phyloP scores from a whole-genome alignment of 2,113 vertebrate species.

The Eptatretus burgeri region DNA sequence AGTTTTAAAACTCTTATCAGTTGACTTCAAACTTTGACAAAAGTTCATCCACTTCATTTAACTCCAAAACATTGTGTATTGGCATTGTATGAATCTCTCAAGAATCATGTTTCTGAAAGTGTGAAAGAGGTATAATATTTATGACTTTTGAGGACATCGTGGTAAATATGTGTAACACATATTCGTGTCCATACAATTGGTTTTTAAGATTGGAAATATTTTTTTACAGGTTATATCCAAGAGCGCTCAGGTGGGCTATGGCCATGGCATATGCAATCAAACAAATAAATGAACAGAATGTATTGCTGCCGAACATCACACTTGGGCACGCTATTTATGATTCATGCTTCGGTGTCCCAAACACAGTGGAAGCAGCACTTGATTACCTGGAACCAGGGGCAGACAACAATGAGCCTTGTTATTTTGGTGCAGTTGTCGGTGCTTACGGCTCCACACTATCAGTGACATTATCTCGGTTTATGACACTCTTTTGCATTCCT shows the following conservation, averaged over 20 bases:
- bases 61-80: no score
- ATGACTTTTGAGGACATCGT: no score
- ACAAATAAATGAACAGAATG: constrained; percentile 75
- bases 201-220: no score
- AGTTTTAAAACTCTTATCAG: no score
- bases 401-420: constrained; percentile 34
- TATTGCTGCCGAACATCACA: constrained; percentile 65
- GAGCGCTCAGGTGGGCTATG: constrained; percentile 85
- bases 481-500: constrained; percentile 89
- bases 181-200: no score
- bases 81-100: no score
- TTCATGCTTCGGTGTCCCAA: constrained; percentile 87
- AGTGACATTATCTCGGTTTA: constrained; percentile 64
- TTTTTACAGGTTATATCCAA: constrained; percentile 59
- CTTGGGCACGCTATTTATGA: constrained; percentile 87
- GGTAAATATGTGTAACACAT: no score
- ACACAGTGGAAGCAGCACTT: constrained; percentile 66
- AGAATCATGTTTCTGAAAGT: no score
- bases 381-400: constrained; percentile 57
- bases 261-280: constrained; percentile 96
- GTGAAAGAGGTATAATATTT: no score
- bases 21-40: no score
- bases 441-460: constrained; percentile 71
- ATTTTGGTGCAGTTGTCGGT: constrained; percentile 29
- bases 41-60: no score